Conservation (phyloP, 2,888 invertebrate species). For the Spilarctia lutea region DNA sequence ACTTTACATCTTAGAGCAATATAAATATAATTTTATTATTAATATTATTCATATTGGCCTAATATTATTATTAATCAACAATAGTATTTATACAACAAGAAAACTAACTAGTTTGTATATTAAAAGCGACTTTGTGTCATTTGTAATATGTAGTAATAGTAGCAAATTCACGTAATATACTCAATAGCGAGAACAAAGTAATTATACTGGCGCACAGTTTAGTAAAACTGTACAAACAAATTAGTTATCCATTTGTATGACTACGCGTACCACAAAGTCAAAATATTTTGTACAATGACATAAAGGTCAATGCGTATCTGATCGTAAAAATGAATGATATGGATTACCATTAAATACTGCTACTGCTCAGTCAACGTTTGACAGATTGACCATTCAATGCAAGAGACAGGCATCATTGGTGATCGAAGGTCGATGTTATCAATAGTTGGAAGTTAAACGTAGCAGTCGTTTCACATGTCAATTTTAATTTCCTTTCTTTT, state of each 20-base stretch:
- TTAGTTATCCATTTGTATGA: not conserved
- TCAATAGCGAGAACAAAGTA: not conserved
- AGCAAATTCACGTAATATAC: not conserved
- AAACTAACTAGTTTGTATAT: not conserved
- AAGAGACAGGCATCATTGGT: conserved; percentile 12
- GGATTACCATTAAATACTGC: conserved; percentile 16
- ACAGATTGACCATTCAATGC: conserved; percentile 27
- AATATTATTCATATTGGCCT: too few species aligned
- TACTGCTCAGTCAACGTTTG: conserved; percentile 9
- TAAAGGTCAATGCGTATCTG: not conserved
- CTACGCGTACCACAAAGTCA: not conserved
- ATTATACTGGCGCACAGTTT: not conserved
- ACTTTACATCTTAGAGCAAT: too few species aligned
- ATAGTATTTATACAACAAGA: not conserved
- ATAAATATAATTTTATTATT: too few species aligned
- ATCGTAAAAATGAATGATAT: conserved; percentile 15
- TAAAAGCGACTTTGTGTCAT: not conserved
- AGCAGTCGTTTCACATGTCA: conserved; percentile 22
- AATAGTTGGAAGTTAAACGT: conserved; percentile 3
- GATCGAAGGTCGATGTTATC: conserved; percentile 18
- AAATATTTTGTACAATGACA: not conserved
- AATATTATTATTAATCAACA: too few species aligned
- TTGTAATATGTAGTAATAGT: not conserved
- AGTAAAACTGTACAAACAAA: not conserved
- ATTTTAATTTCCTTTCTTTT: conserved; percentile 9